These are phyloP conservation scores for Dynastes hyllus DNA, from an alignment of 2,888 invertebrate genomes.

Conservation along the genomic window DNA sequence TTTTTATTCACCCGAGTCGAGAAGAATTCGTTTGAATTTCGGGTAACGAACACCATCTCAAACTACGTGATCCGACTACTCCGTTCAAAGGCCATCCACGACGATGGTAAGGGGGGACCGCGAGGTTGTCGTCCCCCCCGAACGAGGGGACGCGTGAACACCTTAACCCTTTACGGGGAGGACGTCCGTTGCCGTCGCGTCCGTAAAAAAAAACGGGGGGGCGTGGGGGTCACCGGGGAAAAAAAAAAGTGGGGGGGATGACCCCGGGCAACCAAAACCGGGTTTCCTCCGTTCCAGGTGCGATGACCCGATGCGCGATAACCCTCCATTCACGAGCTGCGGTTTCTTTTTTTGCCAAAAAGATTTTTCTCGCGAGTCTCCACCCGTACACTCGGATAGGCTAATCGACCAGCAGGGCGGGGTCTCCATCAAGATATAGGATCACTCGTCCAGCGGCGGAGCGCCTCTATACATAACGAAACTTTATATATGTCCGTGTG, in stretches of 20 bases:
- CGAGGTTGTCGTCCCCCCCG: background rate
- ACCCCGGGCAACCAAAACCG: too few species aligned
- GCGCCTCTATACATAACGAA: slow-evolving; percentile 34
- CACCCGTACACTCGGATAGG: slow-evolving; percentile 71
- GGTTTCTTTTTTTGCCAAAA: slow-evolving; percentile 70
- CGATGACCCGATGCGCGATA: slow-evolving; percentile 72
- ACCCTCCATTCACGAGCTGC: slow-evolving; percentile 70
- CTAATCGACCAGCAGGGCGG: slow-evolving; percentile 71
- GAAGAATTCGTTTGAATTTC: slow-evolving; percentile 32
- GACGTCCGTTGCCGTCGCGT: slow-evolving; percentile 18
- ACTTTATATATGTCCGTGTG: slow-evolving; percentile 9
- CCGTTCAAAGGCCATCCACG: background rate
- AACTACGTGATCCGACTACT: slow-evolving; percentile 32
- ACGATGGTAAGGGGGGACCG: too few species aligned
- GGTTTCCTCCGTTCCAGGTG: slow-evolving; percentile 68
- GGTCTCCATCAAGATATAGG: slow-evolving; percentile 64
- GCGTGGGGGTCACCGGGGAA: slow-evolving; percentile 49
- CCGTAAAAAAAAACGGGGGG: slow-evolving; percentile 50
- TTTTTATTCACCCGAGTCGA: background rate
- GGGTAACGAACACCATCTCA: slow-evolving; percentile 33
- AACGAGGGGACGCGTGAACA: slow-evolving; percentile 7
- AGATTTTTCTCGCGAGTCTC: slow-evolving; percentile 72
- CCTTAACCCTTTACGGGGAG: slow-evolving; percentile 41
- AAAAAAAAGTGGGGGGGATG: slow-evolving; percentile 56
- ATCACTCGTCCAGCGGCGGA: slow-evolving; percentile 63